phyloP scores from a whole-genome alignment of 1,140 invertebrate genomes.

The Drosophila bocqueti region DNA sequence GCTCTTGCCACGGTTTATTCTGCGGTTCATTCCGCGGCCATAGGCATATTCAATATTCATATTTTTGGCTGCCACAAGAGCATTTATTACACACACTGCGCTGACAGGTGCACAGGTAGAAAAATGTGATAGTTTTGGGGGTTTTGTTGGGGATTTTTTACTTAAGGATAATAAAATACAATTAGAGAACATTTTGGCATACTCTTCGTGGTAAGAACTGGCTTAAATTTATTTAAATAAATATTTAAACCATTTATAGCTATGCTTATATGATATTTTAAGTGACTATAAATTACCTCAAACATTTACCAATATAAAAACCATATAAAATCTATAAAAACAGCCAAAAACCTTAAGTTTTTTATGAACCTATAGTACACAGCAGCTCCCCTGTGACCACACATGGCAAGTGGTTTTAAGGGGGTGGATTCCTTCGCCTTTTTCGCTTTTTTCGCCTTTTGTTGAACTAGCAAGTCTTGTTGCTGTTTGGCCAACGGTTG shows the following conservation, averaged over 20 bases:
- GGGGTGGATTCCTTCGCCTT: not conserved
- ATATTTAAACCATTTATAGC: too few species aligned
- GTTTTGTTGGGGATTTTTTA: not conserved
- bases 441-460: constrained; percentile 23
- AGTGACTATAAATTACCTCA: too few species aligned
- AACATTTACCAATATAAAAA: not conserved
- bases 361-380: not conserved
- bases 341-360: not conserved
- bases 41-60: constrained; percentile 79
- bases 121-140: not conserved
- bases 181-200: accelerated
- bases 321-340: not conserved
- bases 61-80: constrained; percentile 60
- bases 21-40: constrained; percentile 33
- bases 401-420: constrained; percentile 1
- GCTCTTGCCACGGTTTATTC: constrained; percentile 40
- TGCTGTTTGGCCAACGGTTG: constrained; percentile 66
- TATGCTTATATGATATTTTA: not conserved
- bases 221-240: not conserved
- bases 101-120: constrained; percentile 17
- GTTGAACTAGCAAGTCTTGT: constrained; percentile 65
- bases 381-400: constrained; percentile 1
- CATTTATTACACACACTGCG: constrained; percentile 59
- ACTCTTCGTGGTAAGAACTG: not conserved
- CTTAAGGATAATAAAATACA: too few species aligned